A percentile compares a stretch with the other conserved stretches of the same genome.
phyloP scores from a whole-genome alignment of 2,888 invertebrate genomes.

The Aplocera efformata region DNA sequence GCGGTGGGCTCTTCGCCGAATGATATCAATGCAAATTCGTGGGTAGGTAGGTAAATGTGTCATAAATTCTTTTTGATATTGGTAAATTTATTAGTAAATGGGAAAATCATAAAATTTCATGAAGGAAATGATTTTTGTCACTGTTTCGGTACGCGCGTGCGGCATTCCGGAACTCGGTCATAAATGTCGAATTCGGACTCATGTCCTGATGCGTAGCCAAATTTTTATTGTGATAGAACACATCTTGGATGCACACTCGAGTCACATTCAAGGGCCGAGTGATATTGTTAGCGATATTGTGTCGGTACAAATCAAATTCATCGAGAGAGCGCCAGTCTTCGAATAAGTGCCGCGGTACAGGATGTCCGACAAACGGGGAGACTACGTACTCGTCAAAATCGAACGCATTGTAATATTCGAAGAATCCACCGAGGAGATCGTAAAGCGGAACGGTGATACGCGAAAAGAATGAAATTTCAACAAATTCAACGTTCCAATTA shows the following conservation, averaged over 20 bases:
- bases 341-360: not conserved
- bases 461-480: not conserved
- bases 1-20: too few relatives aligned
- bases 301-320: not conserved
- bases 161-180: too few relatives aligned
- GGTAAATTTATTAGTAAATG: too few relatives aligned
- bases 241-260: not conserved
- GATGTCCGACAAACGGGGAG: constrained; percentile 1
- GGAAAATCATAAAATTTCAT: too few relatives aligned
- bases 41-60: too few relatives aligned
- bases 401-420: constrained; percentile 15
- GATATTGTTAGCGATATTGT: too few relatives aligned
- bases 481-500: constrained; percentile 16
- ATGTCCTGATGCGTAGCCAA: not conserved
- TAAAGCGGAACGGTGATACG: constrained; percentile 26
- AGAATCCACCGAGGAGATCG: constrained; percentile 42
- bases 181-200: not conserved
- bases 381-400: not conserved
- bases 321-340: not conserved
- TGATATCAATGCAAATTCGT: too few relatives aligned
- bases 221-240: not conserved
- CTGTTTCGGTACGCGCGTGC: too few relatives aligned
- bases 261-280: too few relatives aligned
- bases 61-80: too few relatives aligned
- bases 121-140: too few relatives aligned